Evolutionary conservation across 2,888 invertebrate species (phyloP), one percentile per base, ranked within the genome.

Genomic region (Synanthedon vespiformis): DNA sequence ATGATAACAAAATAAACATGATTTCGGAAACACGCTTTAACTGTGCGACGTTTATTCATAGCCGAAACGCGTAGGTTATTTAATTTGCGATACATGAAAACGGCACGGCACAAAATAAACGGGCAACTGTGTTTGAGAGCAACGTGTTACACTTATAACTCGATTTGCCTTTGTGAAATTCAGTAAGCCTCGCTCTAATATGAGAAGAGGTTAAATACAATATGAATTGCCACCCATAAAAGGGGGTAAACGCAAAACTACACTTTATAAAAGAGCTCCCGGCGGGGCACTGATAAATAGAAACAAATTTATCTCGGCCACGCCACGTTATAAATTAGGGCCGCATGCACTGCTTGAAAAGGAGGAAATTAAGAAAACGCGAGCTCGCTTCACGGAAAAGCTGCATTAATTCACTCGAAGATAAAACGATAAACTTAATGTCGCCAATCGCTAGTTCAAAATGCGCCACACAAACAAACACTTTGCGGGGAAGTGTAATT

Each of bases 61-160:
- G 75, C 72, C 74, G 68, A 71, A 76, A 73, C 74, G 74, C 34
- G 34, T 34, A 34, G 71, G 76, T 79, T 79, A 84, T 84, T 82
- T 79, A 83, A 85, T 83, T 85, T 82, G 73, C 74, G 73, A 78
- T 77, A 77, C 72, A 73, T 75, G 72, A 70, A 74, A 75, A 75
- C 74, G 65, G 73, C 63, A 75, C 70, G 72, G 68, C 71, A 72
- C 65, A 67, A 72, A 79, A 81, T 80, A 83, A 34, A 80, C 72
- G 75, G 10, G 73, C 74, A 77, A 74, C 76, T 61, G 62, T 68
- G 70, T 75, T 71, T 70, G 74, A 72, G 67, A 66, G 67, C 72
- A 61, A 60, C 62, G 68, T 67, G 74, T 77, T 75, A 73, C 79
- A 74, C 73, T 74, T 77, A 70, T 83, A 85, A 85, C 76, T 82